Conservation (phyloP, 2,113 vertebrate genomes). For the Micromys minutus region DNA sequence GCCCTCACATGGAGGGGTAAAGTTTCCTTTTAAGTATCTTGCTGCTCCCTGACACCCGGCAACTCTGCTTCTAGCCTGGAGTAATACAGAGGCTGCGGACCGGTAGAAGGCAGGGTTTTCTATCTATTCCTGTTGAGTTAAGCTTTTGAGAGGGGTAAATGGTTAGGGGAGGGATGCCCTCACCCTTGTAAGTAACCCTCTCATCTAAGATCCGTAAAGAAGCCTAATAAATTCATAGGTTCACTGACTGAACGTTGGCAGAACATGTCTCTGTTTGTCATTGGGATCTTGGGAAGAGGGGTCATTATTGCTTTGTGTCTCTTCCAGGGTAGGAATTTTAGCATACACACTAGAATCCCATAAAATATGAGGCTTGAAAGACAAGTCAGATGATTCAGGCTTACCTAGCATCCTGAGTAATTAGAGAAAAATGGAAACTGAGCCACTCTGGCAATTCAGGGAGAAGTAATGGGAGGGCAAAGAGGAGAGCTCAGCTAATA, state of each 20-base stretch:
- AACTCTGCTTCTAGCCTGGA: neutral
- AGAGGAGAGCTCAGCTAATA: neutral
- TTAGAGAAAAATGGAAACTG: neutral
- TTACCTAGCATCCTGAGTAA: neutral
- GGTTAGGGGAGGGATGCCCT: neutral
- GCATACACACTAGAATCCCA: neutral
- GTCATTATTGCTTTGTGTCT: neutral
- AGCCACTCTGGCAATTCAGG: neutral
- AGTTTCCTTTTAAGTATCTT: neutral
- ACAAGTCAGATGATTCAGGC: too few relatives aligned
- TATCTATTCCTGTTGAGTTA: neutral
- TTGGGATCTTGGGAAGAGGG: neutral
- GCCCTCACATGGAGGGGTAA: neutral
- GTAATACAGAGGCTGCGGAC: neutral
- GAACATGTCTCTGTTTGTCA: neutral
- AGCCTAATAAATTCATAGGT: neutral
- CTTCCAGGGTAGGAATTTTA: neutral
- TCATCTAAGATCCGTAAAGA: neutral
- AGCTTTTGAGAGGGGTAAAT: neutral
- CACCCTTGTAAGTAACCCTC: neutral
- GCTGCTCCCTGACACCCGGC: neutral
- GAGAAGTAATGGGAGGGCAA: too few relatives aligned
- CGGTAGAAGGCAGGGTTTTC: neutral
- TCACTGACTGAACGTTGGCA: neutral
- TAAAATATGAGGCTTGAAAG: neutral